phyloP scores from a whole-genome alignment of 2,113 vertebrate genomes.

The Bujurquina vittata region DNA sequence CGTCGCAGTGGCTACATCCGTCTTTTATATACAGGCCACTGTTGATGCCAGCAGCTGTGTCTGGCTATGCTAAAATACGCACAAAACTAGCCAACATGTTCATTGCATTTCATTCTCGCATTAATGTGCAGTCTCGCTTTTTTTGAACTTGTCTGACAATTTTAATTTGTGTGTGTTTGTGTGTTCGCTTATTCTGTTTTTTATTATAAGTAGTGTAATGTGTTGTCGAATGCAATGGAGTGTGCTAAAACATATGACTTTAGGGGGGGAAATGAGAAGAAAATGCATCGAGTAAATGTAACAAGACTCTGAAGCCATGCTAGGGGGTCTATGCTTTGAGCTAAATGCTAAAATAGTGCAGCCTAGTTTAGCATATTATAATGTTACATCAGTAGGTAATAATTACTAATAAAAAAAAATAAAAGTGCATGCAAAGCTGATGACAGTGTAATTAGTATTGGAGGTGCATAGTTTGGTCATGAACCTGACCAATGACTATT shows the following conservation, averaged over 20 bases:
- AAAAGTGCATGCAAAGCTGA: not conserved
- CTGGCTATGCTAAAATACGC: not conserved
- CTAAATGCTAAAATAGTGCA: not conserved
- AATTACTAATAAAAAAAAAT: not conserved
- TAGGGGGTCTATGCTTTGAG: not conserved
- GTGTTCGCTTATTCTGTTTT: not conserved
- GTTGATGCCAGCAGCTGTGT: not conserved
- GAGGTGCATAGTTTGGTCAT: not conserved
- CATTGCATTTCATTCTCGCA: not conserved
- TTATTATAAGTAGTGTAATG: not conserved
- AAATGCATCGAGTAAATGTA: not conserved
- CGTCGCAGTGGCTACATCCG: not conserved
- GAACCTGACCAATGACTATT: not conserved
- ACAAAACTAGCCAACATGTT: not conserved
- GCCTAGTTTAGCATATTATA: not conserved
- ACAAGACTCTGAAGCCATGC: not conserved
- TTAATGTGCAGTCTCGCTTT: not conserved
- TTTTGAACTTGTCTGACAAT: not conserved
- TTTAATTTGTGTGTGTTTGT: not conserved
- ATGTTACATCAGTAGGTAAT: not conserved
- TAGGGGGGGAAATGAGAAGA: not conserved
- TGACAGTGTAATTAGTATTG: not conserved
- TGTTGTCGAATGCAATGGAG: not conserved
- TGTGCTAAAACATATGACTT: not conserved
- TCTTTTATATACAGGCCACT: not conserved